Conservation (phyloP, 2,888 invertebrate genomes). For the Drosophila pseudotakahashii region DNA sequence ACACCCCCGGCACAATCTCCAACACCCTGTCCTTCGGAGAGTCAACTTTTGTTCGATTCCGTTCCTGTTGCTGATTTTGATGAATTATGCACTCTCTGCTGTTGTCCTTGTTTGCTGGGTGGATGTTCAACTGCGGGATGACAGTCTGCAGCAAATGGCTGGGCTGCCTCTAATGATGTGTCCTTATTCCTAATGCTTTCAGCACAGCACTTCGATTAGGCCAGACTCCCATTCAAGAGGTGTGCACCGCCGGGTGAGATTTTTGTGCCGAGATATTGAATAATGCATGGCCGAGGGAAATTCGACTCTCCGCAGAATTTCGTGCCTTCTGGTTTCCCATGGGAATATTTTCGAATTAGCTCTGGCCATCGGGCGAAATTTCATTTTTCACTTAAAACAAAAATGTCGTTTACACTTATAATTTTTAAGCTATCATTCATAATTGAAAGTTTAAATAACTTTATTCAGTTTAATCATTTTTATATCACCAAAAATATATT, state of each 20-base stretch:
- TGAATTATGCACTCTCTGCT: conserved; percentile 68
- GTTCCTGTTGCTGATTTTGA: conserved; percentile 73
- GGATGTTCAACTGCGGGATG: conserved; percentile 31
- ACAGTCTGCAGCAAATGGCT: conserved; percentile 38
- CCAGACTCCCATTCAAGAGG: conserved; percentile 26
- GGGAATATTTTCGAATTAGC: conserved; percentile 30
- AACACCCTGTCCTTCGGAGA: conserved; percentile 31
- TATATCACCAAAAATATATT: too few species aligned
- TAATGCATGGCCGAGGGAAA: conserved; percentile 25
- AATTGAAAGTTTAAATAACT: too few species aligned
- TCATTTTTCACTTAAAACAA: not conserved
- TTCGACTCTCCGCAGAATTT: conserved; percentile 28
- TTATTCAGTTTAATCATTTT: too few species aligned
- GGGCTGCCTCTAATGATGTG: conserved; percentile 66
- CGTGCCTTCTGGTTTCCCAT: conserved; percentile 22
- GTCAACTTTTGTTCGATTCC: conserved; percentile 64
- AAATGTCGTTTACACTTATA: not conserved
- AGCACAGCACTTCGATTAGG: conserved; percentile 60
- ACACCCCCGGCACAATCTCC: conserved; percentile 20
- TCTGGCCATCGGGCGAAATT: not conserved
- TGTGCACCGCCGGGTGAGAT: conserved; percentile 7
- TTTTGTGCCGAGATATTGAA: conserved; percentile 26
- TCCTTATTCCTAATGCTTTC: conserved; percentile 74
- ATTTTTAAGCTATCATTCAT: too few species aligned
- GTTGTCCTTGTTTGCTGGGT: conserved; percentile 23